These are phyloP conservation scores for Lamellibrachia columna DNA, from an alignment of 2,888 invertebrate species.

Conservation along the genomic window DNA sequence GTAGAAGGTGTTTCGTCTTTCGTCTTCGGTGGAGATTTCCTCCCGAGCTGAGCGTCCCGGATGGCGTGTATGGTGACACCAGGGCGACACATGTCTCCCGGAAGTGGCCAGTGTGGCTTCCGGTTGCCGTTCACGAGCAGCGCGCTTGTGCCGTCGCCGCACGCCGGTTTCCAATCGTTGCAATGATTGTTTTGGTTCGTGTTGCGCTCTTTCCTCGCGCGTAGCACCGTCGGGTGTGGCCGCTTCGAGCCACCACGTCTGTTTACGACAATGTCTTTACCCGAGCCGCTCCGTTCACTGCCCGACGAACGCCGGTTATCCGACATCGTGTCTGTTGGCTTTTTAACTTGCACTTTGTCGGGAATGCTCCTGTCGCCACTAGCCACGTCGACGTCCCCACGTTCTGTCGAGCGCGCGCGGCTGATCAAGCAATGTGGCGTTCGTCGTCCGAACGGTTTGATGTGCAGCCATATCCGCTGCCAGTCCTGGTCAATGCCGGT, in stretches of 20 bases:
- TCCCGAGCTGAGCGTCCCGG: neutral
- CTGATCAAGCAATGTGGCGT: neutral
- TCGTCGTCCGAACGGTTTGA: neutral
- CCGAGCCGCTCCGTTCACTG: too few relatives aligned
- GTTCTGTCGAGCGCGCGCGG: neutral
- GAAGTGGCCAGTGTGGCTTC: neutral
- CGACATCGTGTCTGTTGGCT: neutral
- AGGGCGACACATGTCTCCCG: neutral
- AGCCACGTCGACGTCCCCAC: neutral
- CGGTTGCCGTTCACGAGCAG: neutral
- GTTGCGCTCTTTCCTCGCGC: neutral
- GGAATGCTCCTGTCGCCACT: neutral
- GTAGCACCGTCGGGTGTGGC: neutral
- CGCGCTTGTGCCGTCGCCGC: neutral
- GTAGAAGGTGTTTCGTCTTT: neutral
- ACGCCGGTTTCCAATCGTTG: neutral
- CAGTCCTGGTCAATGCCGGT: neutral
- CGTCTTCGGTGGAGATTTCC: neutral
- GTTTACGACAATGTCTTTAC: too few relatives aligned
- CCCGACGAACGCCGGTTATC: neutral
- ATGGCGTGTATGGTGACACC: neutral
- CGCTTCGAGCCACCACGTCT: neutral
- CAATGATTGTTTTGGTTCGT: constrained; percentile 4
- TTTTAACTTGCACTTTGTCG: neutral
- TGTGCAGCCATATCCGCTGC: neutral